A percentile compares a stretch with the other conserved stretches of the same genome.
These are phyloP conservation scores for Novumbra hubbsi DNA, from an alignment of 2,797 vertebrate genomes.

Conservation along the genomic window DNA sequence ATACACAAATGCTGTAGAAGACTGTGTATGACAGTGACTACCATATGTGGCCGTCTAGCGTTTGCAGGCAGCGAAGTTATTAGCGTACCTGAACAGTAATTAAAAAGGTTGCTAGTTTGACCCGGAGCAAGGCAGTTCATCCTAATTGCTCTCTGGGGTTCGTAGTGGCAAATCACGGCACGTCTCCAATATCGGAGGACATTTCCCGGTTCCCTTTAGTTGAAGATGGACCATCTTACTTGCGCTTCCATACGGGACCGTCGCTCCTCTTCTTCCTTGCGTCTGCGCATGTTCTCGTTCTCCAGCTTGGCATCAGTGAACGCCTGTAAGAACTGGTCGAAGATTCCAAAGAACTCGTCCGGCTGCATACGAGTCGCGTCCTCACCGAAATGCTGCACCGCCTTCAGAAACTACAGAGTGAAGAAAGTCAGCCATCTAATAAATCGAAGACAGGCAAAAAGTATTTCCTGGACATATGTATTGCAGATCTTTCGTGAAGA, in stretches of 20 bases:
- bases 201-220: too few species aligned
- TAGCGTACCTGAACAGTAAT: too few species aligned
- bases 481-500: background rate
- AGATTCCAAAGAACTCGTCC: slow-evolving; percentile 98
- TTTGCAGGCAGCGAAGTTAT: background rate
- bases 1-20: background rate
- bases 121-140: too few species aligned
- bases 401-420: slow-evolving; percentile 82
- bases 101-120: too few species aligned
- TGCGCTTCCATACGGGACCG: slow-evolving; percentile 93
- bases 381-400: slow-evolving; percentile 94
- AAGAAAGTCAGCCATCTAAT: background rate
- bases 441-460: background rate
- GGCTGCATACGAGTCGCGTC: slow-evolving; percentile 91
- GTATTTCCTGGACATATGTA: background rate
- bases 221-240: slow-evolving; percentile 63
- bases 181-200: too few species aligned
- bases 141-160: too few species aligned
- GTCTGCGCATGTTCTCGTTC: slow-evolving; percentile 93
- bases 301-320: slow-evolving; percentile 94
- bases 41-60: background rate
- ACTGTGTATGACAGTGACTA: too few species aligned
- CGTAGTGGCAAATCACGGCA: too few species aligned
- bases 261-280: slow-evolving; percentile 95
- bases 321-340: slow-evolving; percentile 96